Conservation (phyloP, 2,113 vertebrate species). For the Ptilorrhoa leucosticta region DNA sequence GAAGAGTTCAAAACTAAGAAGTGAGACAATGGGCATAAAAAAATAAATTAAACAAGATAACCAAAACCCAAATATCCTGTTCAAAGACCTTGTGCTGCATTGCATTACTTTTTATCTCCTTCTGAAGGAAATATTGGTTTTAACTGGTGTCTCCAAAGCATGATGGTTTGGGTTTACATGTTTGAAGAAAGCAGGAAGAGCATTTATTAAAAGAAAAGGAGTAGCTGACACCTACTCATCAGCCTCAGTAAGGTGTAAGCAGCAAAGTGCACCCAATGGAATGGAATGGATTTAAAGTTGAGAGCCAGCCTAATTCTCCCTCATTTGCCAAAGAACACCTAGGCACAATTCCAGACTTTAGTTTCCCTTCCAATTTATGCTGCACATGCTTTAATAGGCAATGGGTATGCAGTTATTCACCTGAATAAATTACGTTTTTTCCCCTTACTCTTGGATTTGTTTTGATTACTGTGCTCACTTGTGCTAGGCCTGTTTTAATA, state of each 20-base stretch:
- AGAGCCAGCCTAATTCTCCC: neutral
- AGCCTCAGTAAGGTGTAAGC: neutral
- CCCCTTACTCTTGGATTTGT: neutral
- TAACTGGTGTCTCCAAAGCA: neutral
- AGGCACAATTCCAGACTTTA: constrained; percentile 39
- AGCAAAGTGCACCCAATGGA: neutral
- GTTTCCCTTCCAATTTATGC: neutral
- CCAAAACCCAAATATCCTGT: neutral
- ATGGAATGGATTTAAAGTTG: neutral
- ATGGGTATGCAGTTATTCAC: neutral
- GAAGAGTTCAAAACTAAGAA: neutral
- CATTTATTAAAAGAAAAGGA: neutral
- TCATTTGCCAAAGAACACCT: neutral
- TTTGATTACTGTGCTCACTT: neutral
- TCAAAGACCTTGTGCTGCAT: neutral
- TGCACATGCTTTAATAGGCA: neutral
- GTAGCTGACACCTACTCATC: neutral
- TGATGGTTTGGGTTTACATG: neutral
- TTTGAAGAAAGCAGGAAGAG: neutral
- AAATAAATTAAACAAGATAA: neutral
- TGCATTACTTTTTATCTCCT: neutral
- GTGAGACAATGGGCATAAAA: neutral
- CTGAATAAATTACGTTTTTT: neutral
- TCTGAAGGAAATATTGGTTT: neutral
- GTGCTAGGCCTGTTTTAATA: neutral